Percentiles rank a stretch among this genome's conserved stretches.
Conservation (phyloP, 2,113 vertebrate genomes). For the Lepidothrix coronata region DNA sequence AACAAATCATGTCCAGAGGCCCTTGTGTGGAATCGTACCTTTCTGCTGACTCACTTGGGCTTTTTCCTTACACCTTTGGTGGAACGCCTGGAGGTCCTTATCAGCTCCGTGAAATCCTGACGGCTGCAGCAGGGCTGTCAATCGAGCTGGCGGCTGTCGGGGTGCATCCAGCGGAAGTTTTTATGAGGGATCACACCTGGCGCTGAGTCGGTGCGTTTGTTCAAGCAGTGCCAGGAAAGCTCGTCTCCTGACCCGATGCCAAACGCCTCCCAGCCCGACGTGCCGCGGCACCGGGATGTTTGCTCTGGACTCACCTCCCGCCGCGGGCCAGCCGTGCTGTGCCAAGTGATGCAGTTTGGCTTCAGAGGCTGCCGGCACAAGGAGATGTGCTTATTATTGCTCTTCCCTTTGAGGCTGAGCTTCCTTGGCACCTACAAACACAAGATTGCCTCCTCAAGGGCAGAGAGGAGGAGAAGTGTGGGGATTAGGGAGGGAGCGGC, state of each 20-base stretch:
- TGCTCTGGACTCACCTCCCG: not conserved
- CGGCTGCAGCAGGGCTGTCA: not conserved
- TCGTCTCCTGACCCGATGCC: not conserved
- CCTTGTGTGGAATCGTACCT: not conserved
- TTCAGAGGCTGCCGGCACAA: not conserved
- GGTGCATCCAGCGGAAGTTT: not conserved
- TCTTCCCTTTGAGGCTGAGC: not conserved
- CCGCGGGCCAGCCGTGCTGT: accelerated
- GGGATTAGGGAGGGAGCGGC: not conserved
- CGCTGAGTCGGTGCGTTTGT: not conserved
- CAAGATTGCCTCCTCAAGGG: not conserved
- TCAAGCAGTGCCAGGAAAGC: not conserved
- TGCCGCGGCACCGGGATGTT: not conserved
- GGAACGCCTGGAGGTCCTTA: not conserved
- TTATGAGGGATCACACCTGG: constrained; percentile 18
- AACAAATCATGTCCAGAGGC: not conserved
- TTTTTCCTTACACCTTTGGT: not conserved
- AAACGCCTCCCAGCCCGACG: not conserved
- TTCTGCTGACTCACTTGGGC: constrained; percentile 17
- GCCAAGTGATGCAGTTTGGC: not conserved
- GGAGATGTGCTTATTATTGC: not conserved
- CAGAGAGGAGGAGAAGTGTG: not conserved
- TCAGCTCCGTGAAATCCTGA: not conserved
- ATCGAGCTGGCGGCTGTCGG: not conserved
- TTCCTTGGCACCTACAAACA: not conserved